These are phyloP conservation scores for Coptotermes formosanus DNA, from an alignment of 1,140 invertebrate genomes.

Conservation along the genomic window DNA sequence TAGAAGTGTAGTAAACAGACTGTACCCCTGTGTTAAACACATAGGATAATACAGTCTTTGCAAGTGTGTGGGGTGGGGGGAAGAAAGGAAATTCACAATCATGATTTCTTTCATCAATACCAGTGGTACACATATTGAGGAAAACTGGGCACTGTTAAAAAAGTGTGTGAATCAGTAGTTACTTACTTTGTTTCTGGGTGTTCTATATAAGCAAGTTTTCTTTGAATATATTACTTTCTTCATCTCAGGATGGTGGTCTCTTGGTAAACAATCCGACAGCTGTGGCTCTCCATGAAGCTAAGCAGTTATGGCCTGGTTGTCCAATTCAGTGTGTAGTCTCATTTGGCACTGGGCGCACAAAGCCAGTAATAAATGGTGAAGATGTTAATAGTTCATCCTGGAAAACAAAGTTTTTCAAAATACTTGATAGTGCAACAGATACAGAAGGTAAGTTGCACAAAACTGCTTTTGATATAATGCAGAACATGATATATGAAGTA, in stretches of 20 bases:
- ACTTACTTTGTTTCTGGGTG: too few relatives aligned
- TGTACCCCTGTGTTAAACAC: too few relatives aligned
- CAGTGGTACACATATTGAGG: too few relatives aligned
- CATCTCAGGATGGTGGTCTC: slow-evolving; percentile 73
- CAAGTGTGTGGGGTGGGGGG: too few relatives aligned
- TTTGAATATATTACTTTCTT: slow-evolving; percentile 37
- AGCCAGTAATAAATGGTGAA: slow-evolving; percentile 43
- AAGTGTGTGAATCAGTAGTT: too few relatives aligned
- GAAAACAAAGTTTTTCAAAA: slow-evolving; percentile 79
- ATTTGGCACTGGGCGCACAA: slow-evolving; percentile 75
- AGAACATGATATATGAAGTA: too few relatives aligned
- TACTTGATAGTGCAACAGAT: slow-evolving; percentile 87
- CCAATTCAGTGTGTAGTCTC: slow-evolving; percentile 83
- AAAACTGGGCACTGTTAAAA: too few relatives aligned
- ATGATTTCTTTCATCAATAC: too few relatives aligned
- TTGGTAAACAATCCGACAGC: slow-evolving; percentile 89
- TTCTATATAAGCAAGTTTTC: background rate
- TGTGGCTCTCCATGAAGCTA: slow-evolving; percentile 85
- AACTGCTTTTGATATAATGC: too few relatives aligned
- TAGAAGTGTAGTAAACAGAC: too few relatives aligned
- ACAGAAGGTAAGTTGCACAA: slow-evolving; percentile 67
- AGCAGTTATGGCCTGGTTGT: slow-evolving; percentile 78
- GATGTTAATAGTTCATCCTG: slow-evolving; percentile 57
- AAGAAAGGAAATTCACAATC: too few relatives aligned
- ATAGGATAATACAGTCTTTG: too few relatives aligned